A percentile compares a stretch with the other conserved stretches of the same genome.
phyloP scores from a whole-genome alignment of 2,888 invertebrate genomes.

The Andrena hattorfiana region DNA sequence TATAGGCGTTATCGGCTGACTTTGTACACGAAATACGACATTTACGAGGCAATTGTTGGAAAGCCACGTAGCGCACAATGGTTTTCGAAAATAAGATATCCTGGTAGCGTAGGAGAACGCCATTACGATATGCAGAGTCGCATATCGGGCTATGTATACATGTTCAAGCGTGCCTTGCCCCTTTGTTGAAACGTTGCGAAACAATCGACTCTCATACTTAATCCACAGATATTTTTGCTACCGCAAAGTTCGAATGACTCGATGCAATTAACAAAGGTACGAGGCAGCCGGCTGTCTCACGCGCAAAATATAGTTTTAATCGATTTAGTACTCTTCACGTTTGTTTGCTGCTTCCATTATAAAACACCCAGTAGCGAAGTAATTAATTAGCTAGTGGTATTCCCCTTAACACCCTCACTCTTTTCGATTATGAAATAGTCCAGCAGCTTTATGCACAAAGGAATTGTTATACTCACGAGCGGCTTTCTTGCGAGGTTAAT shows the following conservation, averaged over 20 bases:
- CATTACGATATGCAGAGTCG: conserved; percentile 4
- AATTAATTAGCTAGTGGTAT: background rate
- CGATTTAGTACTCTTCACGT: background rate
- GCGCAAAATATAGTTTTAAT: background rate
- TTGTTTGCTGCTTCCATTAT: background rate
- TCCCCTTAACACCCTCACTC: background rate
- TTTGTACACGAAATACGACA: conserved; percentile 4
- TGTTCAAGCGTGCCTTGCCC: background rate
- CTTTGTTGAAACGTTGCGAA: background rate
- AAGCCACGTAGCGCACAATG: conserved; percentile 27
- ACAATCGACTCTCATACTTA: background rate
- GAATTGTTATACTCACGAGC: background rate
- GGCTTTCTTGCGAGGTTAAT: background rate
- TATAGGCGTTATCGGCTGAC: conserved; percentile 18
- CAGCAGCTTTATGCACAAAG: background rate
- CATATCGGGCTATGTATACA: background rate
- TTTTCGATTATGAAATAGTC: background rate
- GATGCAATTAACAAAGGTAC: background rate
- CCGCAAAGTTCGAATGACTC: background rate
- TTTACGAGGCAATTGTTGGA: conserved; percentile 11
- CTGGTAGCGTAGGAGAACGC: background rate
- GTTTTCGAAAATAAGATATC: conserved; percentile 31
- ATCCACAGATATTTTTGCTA: background rate
- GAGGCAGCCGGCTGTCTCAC: background rate
- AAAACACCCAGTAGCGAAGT: background rate